phyloP scores from a whole-genome alignment of 2,888 invertebrate species.

The Plagodis dolabraria region DNA sequence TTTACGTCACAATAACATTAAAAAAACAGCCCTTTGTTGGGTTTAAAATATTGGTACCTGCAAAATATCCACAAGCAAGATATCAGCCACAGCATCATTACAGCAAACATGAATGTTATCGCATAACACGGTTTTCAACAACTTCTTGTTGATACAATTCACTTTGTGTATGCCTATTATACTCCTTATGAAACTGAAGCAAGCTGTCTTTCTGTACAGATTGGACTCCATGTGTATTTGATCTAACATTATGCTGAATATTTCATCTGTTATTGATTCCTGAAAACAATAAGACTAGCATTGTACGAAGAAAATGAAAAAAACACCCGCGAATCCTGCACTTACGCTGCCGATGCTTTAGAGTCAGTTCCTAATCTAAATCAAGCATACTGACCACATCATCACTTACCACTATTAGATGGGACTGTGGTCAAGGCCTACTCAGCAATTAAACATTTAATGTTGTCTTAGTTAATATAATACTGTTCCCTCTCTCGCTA shows the following conservation, averaged over 20 bases:
- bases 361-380: no score
- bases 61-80: constrained; percentile 59
- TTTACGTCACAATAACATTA: no score
- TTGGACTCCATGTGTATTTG: constrained; percentile 66
- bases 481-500: no score
- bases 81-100: constrained; percentile 59
- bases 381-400: no score
- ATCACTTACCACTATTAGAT: no score
- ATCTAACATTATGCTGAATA: constrained; percentile 56
- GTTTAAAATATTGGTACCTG: constrained; percentile 56
- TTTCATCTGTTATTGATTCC: constrained; percentile 59
- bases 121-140: constrained; percentile 58
- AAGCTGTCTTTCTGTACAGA: constrained; percentile 62
- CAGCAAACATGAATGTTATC: constrained; percentile 66
- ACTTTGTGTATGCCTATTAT: constrained; percentile 61
- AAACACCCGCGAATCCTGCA: no score
- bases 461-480: no score
- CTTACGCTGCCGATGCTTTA: no score
- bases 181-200: constrained; percentile 56
- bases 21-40: no score
- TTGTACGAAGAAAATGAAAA: no score
- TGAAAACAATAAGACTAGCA: constrained; percentile 34
- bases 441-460: no score
- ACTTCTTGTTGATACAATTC: constrained; percentile 61
- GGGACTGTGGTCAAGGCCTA: no score